Evolutionary conservation across 2,888 invertebrate genomes (phyloP).

Genomic region (Argyresthia goedartella): DNA sequence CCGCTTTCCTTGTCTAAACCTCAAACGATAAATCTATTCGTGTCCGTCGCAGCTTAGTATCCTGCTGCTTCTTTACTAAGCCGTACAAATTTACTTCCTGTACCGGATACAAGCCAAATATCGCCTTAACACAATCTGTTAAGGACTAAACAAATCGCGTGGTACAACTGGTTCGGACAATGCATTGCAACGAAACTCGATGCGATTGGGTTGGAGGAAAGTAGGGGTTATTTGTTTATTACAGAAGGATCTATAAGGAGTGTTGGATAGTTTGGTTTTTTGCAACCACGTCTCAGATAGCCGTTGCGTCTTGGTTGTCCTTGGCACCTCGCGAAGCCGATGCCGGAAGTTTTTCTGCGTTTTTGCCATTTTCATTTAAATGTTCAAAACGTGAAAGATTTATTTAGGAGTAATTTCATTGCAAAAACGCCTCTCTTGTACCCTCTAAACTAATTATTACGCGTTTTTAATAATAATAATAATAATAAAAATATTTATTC

Average conservation of each 20-base stretch:
- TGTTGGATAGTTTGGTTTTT: conserved; percentile 7
- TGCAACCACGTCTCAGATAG: conserved; percentile 13
- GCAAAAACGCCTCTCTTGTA: too few species aligned
- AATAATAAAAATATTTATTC: too few species aligned
- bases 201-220: conserved; percentile 12
- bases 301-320: conserved; percentile 20
- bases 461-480: too few species aligned
- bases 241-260: conserved; percentile 14
- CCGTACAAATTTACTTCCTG: conserved; percentile 6
- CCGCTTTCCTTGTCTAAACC: conserved; percentile 50
- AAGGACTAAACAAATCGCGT: conserved; percentile 6
- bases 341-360: too few species aligned
- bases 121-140: conserved; percentile 5
- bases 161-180: conserved; percentile 13
- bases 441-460: too few species aligned
- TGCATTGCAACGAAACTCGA: conserved; percentile 13
- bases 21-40: conserved; percentile 55
- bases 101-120: conserved; percentile 6
- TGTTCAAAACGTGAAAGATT: too few species aligned
- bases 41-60: conserved; percentile 48
- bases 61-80: conserved; percentile 10
- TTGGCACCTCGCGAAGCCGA: conserved; percentile 6
- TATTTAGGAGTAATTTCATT: too few species aligned
- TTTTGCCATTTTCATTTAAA: too few species aligned
- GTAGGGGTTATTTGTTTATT: conserved; percentile 9